These are phyloP conservation scores for Sogatella furcifera DNA, from an alignment of 1,140 invertebrate genomes.

Conservation along the genomic window DNA sequence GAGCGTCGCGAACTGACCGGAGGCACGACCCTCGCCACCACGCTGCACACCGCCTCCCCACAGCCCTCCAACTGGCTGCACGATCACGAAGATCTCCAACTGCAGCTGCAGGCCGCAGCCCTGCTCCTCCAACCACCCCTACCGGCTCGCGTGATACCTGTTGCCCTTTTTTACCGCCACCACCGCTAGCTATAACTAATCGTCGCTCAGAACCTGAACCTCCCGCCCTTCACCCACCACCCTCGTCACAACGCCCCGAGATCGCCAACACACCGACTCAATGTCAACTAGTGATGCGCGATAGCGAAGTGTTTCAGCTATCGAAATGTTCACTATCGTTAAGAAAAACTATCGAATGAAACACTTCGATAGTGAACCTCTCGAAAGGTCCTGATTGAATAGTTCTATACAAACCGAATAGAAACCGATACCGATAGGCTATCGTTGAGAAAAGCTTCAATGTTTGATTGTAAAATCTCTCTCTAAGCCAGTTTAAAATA, in stretches of 20 bases:
- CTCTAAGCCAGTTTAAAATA: too few relatives aligned
- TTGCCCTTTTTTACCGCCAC: neutral
- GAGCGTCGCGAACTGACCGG: slow-evolving; percentile 22
- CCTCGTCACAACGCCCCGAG: neutral
- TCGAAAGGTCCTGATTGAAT: too few relatives aligned
- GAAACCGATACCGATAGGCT: too few relatives aligned
- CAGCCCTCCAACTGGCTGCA: slow-evolving; percentile 18
- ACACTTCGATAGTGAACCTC: too few relatives aligned
- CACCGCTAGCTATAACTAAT: neutral
- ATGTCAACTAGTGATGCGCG: neutral
- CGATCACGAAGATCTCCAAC: too few relatives aligned
- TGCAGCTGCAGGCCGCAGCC: slow-evolving; percentile 42
- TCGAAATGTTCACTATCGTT: too few relatives aligned
- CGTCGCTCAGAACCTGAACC: neutral
- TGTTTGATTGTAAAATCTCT: too few relatives aligned
- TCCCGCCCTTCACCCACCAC: too few relatives aligned
- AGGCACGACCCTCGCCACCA: slow-evolving; percentile 8
- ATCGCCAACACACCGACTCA: neutral
- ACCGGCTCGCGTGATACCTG: slow-evolving; percentile 32
- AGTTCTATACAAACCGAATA: too few relatives aligned
- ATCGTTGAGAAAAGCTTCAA: too few relatives aligned
- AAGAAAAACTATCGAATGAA: too few relatives aligned
- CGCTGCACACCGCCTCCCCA: slow-evolving; percentile 18
- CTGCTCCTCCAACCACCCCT: slow-evolving; percentile 44
- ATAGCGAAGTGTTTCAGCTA: too few relatives aligned